Evolutionary conservation across 2,113 vertebrate genomes (phyloP), one percentile per base, ranked within the genome.

Genomic region (Grantiella picta): DNA sequence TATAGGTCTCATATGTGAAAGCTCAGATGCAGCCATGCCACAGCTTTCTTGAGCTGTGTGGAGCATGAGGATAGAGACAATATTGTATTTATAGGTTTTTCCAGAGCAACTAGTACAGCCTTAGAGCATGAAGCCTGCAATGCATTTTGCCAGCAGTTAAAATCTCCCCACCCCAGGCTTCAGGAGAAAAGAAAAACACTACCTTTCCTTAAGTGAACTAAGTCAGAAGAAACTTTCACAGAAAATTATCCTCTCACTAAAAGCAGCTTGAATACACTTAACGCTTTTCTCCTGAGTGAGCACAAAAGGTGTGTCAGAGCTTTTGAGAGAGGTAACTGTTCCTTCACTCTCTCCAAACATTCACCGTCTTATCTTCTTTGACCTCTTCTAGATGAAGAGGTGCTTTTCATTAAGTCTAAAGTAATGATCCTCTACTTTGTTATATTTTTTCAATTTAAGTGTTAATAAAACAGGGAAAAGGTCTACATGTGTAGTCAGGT

Each of bases 121-220:
- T 64, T 35, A 33, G 19, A 47, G 24, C 1, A 2, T 4, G 15
- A 23, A 72, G 20, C 4, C 2, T 2, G 28, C 27, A 11, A 17
- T 60, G 60, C 24, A 8, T 65, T 82, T 65, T 44, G 68, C 40
- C 16, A 11, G 17, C 12, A 14, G 7, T 31, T 69, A 42, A 12
- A 85, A 44, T 40, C 13, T 75, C 28, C 36, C 9, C 1, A 5
- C 9, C 9, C 11, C 23, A 52, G 40, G 47, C 10, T 78, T 31
- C 31, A 40, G 65, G 9, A 71, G 33, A 24, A 59, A 24, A 61
- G 18, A 33, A 28, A 64, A 73, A n/a, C 64, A 11, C 5, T 64
- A 3, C 7, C 16, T 72, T 49, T 40, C 45, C 31, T 24, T 29
- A 61, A 73, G 28, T 15, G 20, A 71, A 71, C 23, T 35, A 35